Evolutionary conservation across 2,113 vertebrate genomes (phyloP).

Genomic region (Nothocercus nigrocapillus): DNA sequence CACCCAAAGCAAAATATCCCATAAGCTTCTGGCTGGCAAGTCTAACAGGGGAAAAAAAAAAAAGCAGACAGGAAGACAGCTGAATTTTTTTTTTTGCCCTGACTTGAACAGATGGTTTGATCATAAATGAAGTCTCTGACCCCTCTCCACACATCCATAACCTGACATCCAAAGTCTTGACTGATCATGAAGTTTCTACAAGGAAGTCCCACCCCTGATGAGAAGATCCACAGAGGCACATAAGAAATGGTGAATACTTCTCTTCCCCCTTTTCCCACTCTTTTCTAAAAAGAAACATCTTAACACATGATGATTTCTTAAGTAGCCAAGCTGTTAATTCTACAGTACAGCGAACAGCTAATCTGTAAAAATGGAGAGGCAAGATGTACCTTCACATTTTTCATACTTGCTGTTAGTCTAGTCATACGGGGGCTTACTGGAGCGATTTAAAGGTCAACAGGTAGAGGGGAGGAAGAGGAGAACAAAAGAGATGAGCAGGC

Average conservation of each 20-base stretch:
- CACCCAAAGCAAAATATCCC: conserved; percentile 43
- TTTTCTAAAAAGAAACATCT: conserved; percentile 24
- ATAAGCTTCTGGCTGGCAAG: conserved; percentile 62
- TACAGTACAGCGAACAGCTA: conserved; percentile 56
- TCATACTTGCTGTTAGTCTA: conserved; percentile 59
- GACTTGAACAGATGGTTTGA: conserved; percentile 72
- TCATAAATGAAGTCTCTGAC: conserved; percentile 75
- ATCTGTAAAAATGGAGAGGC: neutral
- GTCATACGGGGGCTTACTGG: conserved; percentile 39
- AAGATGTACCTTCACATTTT: conserved; percentile 67
- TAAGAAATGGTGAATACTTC: conserved; percentile 36
- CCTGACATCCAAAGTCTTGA: conserved; percentile 62
- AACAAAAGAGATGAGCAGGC: conserved; percentile 68
- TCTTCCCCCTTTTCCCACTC: conserved; percentile 57
- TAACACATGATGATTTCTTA: neutral
- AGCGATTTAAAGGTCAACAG: conserved; percentile 28
- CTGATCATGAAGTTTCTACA: conserved; percentile 52
- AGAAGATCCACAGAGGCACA: conserved; percentile 64
- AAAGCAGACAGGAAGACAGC: conserved; percentile 64
- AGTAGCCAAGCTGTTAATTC: conserved; percentile 50
- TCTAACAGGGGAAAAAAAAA: neutral
- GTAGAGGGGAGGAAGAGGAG: conserved; percentile 47
- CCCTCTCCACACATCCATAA: conserved; percentile 70
- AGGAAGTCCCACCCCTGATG: conserved; percentile 69
- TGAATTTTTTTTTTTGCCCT: conserved; percentile 66